Evolutionary conservation across 1,140 invertebrate genomes (phyloP), one percentile per base, ranked within the genome.

Genomic region (Drosophila nikananu): DNA sequence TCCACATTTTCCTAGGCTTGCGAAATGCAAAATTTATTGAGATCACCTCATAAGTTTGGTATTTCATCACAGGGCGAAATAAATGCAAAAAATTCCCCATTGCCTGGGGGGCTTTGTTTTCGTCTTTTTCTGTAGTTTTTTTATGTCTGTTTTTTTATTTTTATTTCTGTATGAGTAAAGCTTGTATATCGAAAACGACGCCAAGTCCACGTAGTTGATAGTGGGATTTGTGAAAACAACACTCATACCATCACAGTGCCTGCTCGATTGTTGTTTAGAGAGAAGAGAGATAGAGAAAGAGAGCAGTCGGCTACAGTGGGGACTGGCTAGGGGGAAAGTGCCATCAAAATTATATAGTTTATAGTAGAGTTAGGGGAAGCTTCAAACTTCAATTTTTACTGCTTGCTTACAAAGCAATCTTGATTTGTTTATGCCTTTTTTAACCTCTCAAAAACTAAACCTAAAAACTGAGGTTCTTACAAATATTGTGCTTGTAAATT

Each of bases 21-120:
- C 5, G 68, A 74, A 75, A 75, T 46, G n/a, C 32, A 17, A 12
- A 19, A 32, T 61, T 13, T 32, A 23, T 13, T 51, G 66, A 23
- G 13, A 30, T 41, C 46, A 65, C 19, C 17, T 42, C 9, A 25
- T 3, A 3, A 13, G 17, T 55, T 30, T 3, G 35, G 32, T 63
- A 80, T 83, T 83, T 83, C 81, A 83, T 54, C 71, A 83, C 25
- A 42, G 19, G 57, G 58, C 44, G 81, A 77, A 83, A 83, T n/a
- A 39, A 55, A 21, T 5, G 12, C 44, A 27, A 32, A 27, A 79
- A 64, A 52, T 7, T 48, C 46, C 67, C 44, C 37, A n/a, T 13
- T 12, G 21, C 23, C 17, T n/a, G 25, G 25, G 49, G 17, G 46
- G 66, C 67, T 51, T 73, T 60, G 27, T 41, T 60, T 25, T 9